Base-by-base conservation (phyloP, 2,113 vertebrate species). In the Coregonus clupeaformis region DNA sequence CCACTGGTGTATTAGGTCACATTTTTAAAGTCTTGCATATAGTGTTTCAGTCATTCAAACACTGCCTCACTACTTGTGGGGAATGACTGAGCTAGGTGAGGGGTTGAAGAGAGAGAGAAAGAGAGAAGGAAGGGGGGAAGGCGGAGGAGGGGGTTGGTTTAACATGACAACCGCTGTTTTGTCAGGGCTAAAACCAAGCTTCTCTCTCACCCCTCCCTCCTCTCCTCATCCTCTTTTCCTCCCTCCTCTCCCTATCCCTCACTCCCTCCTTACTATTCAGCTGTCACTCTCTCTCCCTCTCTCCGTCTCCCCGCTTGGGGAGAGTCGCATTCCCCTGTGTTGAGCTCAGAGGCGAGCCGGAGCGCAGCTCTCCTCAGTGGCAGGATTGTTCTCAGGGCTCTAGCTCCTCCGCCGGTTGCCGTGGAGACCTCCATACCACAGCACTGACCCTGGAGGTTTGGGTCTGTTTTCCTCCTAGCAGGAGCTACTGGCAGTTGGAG, bases 351-450 rank as follows among this genome's bases (percentile, higher is more conserved):
- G 81, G 77, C 69, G 71, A 72, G 60, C n/a, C 6, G 5, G 57
- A 60, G 57, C n/a, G n/a, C 6, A 60, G n/a, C 57, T 6, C 57
- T 60, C n/a, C 84, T 94, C 91, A 92, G 90, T 91, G 90, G 91
- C 90, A 89, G 92, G 89, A 92, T 92, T 94, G 92, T 93, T 94
- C 92, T 84, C 89, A 85, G 93, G 92, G 92, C 94, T 87, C 77
- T 64, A 52, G 49, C 18, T 52, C 82, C 89, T 93, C 92, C 86
- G 89, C 90, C 84, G 88, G 96, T 96, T 97, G 93, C 95, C 92
- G 95, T 89, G 92, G 96, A 95, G 94, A 96, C 96, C 93, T 91
- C 94, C 95, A 96, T 96, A 96, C 95, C 95, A 96, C 92, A 94
- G 93, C 91, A 93, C 93, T 95, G 94, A 95, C 95, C 95, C 95